Evolutionary conservation across 2,888 invertebrate genomes (phyloP).

Genomic region (Apomyelois bistriatella): DNA sequence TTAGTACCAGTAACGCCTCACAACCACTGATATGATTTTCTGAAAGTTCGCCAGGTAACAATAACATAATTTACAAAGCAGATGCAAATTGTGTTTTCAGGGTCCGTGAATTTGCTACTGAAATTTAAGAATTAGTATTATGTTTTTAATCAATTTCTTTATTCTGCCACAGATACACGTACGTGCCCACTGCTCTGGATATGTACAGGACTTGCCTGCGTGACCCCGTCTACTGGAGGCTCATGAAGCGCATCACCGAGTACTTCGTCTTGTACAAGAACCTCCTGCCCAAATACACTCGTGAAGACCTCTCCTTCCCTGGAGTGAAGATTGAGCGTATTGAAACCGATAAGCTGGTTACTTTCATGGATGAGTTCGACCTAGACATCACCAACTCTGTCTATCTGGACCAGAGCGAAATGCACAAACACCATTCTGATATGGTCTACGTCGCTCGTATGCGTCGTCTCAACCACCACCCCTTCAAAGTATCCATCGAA

Average conservation of each 20-base stretch:
- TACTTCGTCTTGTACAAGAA: constrained; percentile 81
- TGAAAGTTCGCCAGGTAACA: too few relatives aligned
- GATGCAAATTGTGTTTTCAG: too few relatives aligned
- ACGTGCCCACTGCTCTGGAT: constrained; percentile 81
- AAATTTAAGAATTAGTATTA: too few relatives aligned
- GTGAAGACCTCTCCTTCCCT: constrained; percentile 80
- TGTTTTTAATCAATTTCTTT: background rate
- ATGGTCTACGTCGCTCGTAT: constrained; percentile 77
- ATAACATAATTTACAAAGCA: too few relatives aligned
- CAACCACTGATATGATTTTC: too few relatives aligned
- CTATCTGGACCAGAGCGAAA: constrained; percentile 68
- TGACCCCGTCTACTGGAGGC: constrained; percentile 86
- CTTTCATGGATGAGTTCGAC: constrained; percentile 85
- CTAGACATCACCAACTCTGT: constrained; percentile 83
- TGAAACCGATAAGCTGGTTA: constrained; percentile 82
- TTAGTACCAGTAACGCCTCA: too few relatives aligned
- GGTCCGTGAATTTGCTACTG: too few relatives aligned
- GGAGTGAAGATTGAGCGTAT: constrained; percentile 82
- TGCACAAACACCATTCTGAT: constrained; percentile 71
- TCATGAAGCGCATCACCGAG: constrained; percentile 81
- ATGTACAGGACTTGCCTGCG: constrained; percentile 83
- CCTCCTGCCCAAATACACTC: constrained; percentile 79
- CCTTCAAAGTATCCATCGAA: constrained; percentile 80
- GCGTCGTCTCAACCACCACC: constrained; percentile 83
- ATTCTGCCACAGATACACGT: constrained; percentile 54